These are phyloP conservation scores for Oscheius sp. DNA, from an alignment of 2,888 invertebrate species.

Conservation along the genomic window DNA sequence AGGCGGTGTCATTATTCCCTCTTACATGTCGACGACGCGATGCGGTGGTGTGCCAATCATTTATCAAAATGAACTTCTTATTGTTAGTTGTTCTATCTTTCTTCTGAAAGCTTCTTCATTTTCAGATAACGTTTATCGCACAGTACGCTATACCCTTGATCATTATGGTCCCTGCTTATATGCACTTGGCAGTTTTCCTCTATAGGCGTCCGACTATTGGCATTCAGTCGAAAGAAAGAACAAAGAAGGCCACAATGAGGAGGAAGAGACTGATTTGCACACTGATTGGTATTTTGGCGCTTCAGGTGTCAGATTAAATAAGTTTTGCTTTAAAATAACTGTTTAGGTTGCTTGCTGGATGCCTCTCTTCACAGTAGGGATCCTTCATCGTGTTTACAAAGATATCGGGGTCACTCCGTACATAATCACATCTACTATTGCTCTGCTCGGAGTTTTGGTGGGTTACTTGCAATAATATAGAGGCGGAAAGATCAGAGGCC, in stretches of 20 bases:
- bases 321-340: slow-evolving; percentile 6
- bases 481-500: not conserved
- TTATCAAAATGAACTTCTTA: slow-evolving; percentile 18
- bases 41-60: slow-evolving; percentile 23
- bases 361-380: slow-evolving; percentile 48
- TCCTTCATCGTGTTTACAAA: slow-evolving; percentile 19
- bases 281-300: slow-evolving; percentile 47
- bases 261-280: slow-evolving; percentile 47
- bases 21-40: slow-evolving; percentile 8
- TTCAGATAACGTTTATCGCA: slow-evolving; percentile 49
- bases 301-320: slow-evolving; percentile 5
- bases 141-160: slow-evolving; percentile 51
- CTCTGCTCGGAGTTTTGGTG: slow-evolving; percentile 30
- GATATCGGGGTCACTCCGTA: slow-evolving; percentile 7
- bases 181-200: slow-evolving; percentile 51
- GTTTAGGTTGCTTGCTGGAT: slow-evolving; percentile 51
- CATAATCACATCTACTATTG: slow-evolving; percentile 27
- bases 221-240: slow-evolving; percentile 47
- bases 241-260: slow-evolving; percentile 33
- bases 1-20: not conserved
- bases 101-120: not conserved
- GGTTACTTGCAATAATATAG: not conserved
- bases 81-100: not conserved
- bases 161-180: slow-evolving; percentile 54
- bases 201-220: slow-evolving; percentile 51